Conservation (phyloP, 2,797 vertebrate genomes). For the Periophthalmus magnuspinnatus region DNA sequence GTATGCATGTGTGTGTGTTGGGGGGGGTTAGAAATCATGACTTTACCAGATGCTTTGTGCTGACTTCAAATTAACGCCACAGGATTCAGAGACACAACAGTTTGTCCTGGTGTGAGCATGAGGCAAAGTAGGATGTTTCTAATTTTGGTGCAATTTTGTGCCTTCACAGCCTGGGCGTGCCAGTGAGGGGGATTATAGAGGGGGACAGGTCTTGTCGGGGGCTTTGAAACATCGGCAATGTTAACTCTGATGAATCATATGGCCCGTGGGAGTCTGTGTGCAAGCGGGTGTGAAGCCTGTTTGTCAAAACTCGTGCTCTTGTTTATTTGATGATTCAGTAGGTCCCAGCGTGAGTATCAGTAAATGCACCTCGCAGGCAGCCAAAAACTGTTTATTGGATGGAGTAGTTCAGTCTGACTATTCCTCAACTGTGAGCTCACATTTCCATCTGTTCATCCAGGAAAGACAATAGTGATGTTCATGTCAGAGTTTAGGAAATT, state of each 20-base stretch:
- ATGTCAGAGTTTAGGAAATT: constrained; percentile 22
- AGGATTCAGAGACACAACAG: constrained; percentile 22
- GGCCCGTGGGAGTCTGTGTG: constrained; percentile 54
- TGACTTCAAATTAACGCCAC: constrained; percentile 55
- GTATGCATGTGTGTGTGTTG: constrained; percentile 19
- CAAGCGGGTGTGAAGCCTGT: constrained; percentile 60
- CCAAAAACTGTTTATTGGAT: constrained; percentile 67
- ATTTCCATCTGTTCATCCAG: constrained; percentile 48
- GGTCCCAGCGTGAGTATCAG: constrained; percentile 47
- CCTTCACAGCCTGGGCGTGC: constrained; percentile 16
- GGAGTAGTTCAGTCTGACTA: constrained; percentile 42
- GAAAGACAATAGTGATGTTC: constrained; percentile 38
- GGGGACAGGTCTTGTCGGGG: constrained; percentile 51
- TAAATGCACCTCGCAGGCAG: constrained; percentile 46
- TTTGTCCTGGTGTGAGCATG: constrained; percentile 29
- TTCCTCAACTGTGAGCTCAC: constrained; percentile 20
- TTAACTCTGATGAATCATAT: constrained; percentile 66
- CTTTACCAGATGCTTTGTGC: constrained; percentile 40
- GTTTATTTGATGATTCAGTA: constrained; percentile 67
- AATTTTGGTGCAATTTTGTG: constrained; percentile 24
- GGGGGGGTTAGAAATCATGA: constrained; percentile 32
- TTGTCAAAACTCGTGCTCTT: constrained; percentile 68
- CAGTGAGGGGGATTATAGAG: constrained; percentile 28
- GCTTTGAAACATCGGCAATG: constrained; percentile 65
- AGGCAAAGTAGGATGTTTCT: constrained; percentile 34